Base-by-base conservation (phyloP, 2,888 invertebrate species). In the Trichopria drosophilae region DNA sequence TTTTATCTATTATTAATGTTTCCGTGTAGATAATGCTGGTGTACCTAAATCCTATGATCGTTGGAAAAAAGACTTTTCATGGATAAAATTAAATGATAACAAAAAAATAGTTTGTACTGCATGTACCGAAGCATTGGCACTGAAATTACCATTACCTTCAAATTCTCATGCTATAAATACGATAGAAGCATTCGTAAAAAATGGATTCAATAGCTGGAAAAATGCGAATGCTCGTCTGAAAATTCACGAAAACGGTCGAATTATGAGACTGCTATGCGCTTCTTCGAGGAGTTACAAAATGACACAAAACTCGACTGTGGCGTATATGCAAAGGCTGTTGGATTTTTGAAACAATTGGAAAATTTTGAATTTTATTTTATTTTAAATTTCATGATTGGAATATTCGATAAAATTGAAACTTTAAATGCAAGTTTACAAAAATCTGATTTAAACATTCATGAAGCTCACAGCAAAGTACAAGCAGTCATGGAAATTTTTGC, bases 331-430 rank as follows among this genome's bases (percentile, higher is more conserved):
- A 50, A 44, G 48, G 55, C 56, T 18, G 37, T 43, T 20, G 49
- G 55, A 31, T 46, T 49, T 29, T 41, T 35, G 35, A 41, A 34
- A 31, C 16, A 29, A 15, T 40, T 57, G 35, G 39, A 51, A 20
- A 40, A 18, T 3, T 41, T 41, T 10, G 15, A 41, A 3, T 41
- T 42, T 18, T 48, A 34, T 20, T 48, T 53, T 43, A 26, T 51
- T 10, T 29, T 51, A 13, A 50, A 35, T 29, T 16, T 44, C 20
- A 37, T 48, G 20, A 57, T 59, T 45, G 37, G 43, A 24, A 59
- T 57, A 44, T 59, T 59, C 29, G 50, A 59, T 6, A 39, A 52
- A 4, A 46, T 54, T 20, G 52, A 56, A 49, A 24, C 50, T 10
- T 46, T 54, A n/a, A 56, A 56, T 35, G 28, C 40, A 18, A 40